Percentiles rank a stretch among this genome's conserved stretches.
phyloP scores from a whole-genome alignment of 2,888 invertebrate species.

The Erebia aethiops region DNA sequence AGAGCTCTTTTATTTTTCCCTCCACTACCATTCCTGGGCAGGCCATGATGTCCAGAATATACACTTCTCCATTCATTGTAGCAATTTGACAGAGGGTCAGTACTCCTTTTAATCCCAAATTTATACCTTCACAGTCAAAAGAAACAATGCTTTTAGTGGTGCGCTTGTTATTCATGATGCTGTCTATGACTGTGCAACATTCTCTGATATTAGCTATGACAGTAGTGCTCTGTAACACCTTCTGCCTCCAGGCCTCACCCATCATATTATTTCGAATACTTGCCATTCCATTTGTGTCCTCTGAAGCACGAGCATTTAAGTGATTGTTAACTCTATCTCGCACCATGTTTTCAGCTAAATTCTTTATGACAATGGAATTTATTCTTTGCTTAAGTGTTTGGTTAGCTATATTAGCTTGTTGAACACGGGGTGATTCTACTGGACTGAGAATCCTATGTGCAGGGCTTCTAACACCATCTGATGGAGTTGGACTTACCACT shows the following conservation, averaged over 20 bases:
- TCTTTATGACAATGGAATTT: conserved; percentile 93
- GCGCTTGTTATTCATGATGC: conserved; percentile 85
- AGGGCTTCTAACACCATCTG: conserved; percentile 72
- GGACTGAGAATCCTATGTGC: conserved; percentile 80
- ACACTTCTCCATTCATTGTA: conserved; percentile 91
- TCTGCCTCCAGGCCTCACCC: conserved; percentile 91
- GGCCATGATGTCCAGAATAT: conserved; percentile 93
- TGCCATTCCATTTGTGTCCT: conserved; percentile 72
- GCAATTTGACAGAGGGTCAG: conserved; percentile 94
- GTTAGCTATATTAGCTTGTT: conserved; percentile 83
- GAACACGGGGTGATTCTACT: conserved; percentile 75
- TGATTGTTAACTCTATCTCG: conserved; percentile 77
- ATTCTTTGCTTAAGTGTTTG: conserved; percentile 94
- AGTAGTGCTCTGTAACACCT: conserved; percentile 90
- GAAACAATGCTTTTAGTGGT: conserved; percentile 86
- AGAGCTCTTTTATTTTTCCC: conserved; percentile 89
- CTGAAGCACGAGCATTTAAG: conserved; percentile 70
- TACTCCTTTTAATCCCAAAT: conserved; percentile 94
- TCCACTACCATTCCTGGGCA: conserved; percentile 90
- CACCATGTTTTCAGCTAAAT: conserved; percentile 92
- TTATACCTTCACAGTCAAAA: conserved; percentile 96
- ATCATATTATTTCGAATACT: conserved; percentile 73
- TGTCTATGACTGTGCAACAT: conserved; percentile 89
- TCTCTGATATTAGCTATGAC: conserved; percentile 92
- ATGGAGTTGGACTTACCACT: conserved; percentile 73